phyloP scores from a whole-genome alignment of 2,113 vertebrate genomes.

The Nothocercus nigrocapillus region DNA sequence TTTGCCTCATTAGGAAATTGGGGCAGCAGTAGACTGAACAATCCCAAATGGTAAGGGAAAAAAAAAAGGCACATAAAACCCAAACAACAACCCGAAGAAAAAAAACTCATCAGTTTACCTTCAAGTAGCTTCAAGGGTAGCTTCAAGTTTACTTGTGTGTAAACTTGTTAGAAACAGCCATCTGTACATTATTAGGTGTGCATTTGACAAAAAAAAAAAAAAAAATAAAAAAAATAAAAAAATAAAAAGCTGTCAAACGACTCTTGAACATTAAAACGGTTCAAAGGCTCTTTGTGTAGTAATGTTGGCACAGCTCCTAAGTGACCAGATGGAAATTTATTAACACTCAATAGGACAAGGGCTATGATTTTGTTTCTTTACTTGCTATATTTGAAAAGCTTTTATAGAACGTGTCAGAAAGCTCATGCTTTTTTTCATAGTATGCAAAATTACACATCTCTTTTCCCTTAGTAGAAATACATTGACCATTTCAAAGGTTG shows the following conservation, averaged over 20 bases:
- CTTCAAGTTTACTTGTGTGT: conserved; percentile 32
- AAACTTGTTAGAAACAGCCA: conserved; percentile 70
- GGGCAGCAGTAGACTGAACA: conserved; percentile 64
- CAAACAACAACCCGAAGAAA: conserved; percentile 48
- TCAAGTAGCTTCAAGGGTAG: conserved; percentile 64
- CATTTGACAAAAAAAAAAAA: conserved; percentile 22
- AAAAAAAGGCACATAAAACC: not conserved
- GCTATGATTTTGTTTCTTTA: conserved; percentile 42
- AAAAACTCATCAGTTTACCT: conserved; percentile 61
- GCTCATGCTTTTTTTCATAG: conserved; percentile 6
- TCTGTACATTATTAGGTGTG: conserved; percentile 65
- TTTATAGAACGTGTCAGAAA: conserved; percentile 55
- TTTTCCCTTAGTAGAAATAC: conserved; percentile 2
- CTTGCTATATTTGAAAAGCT: conserved; percentile 39
- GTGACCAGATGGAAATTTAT: conserved; percentile 73
- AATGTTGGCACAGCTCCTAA: conserved; percentile 63
- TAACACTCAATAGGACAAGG: conserved; percentile 65
- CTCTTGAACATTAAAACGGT: conserved; percentile 1
- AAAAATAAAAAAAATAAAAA: not conserved
- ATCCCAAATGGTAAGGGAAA: conserved; percentile 16
- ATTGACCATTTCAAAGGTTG: not conserved
- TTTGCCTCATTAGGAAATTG: conserved; percentile 47
- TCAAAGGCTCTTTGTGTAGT: conserved; percentile 57
- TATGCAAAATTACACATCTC: conserved; percentile 21
- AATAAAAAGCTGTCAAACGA: conserved; percentile 50